Conservation (phyloP, 2,888 invertebrate species). For the Sepiola atlantica region DNA sequence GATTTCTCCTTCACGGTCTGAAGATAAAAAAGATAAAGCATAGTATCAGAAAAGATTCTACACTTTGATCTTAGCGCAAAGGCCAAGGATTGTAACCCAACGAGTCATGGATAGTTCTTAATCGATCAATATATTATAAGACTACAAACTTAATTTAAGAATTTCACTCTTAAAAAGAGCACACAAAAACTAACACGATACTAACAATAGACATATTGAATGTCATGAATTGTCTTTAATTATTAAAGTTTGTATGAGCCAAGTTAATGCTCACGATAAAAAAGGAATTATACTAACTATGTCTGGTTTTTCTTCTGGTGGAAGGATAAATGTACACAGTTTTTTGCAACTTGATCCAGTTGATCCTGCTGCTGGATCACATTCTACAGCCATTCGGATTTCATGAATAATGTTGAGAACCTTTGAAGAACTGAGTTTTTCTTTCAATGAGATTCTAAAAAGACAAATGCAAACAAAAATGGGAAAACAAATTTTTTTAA, state of each 20-base stretch:
- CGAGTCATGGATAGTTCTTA: too few species aligned
- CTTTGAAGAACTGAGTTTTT: not conserved
- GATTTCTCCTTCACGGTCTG: too few species aligned
- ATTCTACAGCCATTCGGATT: slow-evolving; percentile 40
- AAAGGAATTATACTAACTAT: slow-evolving; percentile 52
- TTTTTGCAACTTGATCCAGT: slow-evolving; percentile 43
- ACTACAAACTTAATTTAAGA: too few species aligned
- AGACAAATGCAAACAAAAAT: not conserved
- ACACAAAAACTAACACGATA: not conserved
- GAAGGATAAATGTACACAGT: slow-evolving; percentile 64
- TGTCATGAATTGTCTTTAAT: not conserved
- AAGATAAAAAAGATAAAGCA: too few species aligned
- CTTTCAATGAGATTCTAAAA: slow-evolving; percentile 39
- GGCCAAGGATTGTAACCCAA: too few species aligned
- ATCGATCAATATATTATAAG: too few species aligned
- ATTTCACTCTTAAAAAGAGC: not conserved
- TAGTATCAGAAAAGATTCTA: too few species aligned
- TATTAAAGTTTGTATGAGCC: slow-evolving; percentile 47
- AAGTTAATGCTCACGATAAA: slow-evolving; percentile 51
- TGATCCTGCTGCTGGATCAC: slow-evolving; percentile 1
- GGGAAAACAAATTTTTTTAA: not conserved
- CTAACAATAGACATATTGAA: not conserved
- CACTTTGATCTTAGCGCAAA: too few species aligned
- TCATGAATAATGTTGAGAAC: slow-evolving; percentile 35
- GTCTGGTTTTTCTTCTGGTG: slow-evolving; percentile 56